Base-by-base conservation (phyloP, 23 tunicate species). In the Trididemnum clinides region DNA sequence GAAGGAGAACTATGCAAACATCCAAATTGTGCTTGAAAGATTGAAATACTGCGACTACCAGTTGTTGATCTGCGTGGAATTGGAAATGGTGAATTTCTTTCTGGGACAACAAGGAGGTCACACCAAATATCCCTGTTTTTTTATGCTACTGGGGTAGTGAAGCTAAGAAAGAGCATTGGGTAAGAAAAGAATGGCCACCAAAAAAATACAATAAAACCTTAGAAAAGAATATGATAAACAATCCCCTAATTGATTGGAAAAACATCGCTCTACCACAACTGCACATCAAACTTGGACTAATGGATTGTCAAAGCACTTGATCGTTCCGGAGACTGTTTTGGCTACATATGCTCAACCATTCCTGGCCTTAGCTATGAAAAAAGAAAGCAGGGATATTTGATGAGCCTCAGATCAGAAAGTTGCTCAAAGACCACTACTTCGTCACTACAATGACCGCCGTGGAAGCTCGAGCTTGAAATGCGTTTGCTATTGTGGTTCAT, bases 271-370 rank as follows among this genome's bases (percentile, higher is more conserved):
- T 71, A 7, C 19, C 77, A 28, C 77, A 6, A 71, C 21, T 63
- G 71, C 71, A 63, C 71, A 63, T 63, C 71, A 63, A 63, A 63
- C 71, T 63, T 63, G 71, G 71, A 63, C 71, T 63, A 63, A 63
- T 63, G 6, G 71, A 63, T 25, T 18, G 28, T 18, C 71, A 18
- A 10, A 18, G n/a, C n/a, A n/a, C n/a, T n/a, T n/a, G n/a, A n/a
- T n/a, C n/a, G n/a, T n/a, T n/a, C n/a, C n/a, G n/a, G n/a, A n/a
- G n/a, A n/a, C n/a, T n/a, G n/a, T n/a, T n/a, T n/a, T n/a, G n/a
- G n/a, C n/a, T n/a, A n/a, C n/a, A n/a, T n/a, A n/a, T n/a, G n/a
- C n/a, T n/a, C n/a, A n/a, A n/a, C n/a, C n/a, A n/a, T n/a, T n/a
- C n/a, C n/a, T n/a, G n/a, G n/a, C n/a, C n/a, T n/a, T n/a, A n/a